These are phyloP conservation scores for Cyphomyrus discorhynchus DNA, from an alignment of 2,113 vertebrate genomes.

Conservation along the genomic window DNA sequence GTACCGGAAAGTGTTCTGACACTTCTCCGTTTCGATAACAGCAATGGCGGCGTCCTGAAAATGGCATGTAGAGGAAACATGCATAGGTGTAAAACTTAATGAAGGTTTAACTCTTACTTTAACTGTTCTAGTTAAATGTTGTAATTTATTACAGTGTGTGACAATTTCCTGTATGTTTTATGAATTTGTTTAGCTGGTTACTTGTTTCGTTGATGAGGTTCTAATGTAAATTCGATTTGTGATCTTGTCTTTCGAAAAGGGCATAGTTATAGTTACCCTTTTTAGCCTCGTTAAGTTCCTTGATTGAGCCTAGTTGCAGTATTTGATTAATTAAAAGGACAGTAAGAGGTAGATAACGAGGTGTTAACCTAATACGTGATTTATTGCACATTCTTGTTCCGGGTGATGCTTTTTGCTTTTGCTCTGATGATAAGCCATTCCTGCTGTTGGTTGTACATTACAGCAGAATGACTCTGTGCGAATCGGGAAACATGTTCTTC, in stretches of 20 bases:
- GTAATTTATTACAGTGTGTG: neutral
- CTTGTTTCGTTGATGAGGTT: neutral
- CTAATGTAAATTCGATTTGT: neutral
- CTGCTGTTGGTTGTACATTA: neutral
- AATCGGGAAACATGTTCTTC: conserved; percentile 33
- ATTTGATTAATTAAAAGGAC: neutral
- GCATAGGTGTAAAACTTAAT: neutral
- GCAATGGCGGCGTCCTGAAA: neutral
- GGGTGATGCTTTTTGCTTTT: neutral
- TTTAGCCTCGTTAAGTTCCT: neutral
- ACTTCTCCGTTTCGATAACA: neutral
- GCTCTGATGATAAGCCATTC: neutral
- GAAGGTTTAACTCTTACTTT: neutral
- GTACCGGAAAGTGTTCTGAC: neutral
- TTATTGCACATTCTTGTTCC: neutral
- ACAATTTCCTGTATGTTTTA: neutral
- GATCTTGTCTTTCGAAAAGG: neutral
- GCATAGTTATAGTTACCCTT: neutral
- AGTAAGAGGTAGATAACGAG: neutral
- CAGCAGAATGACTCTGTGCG: conserved; percentile 35
- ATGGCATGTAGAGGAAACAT: neutral
- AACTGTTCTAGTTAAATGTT: neutral
- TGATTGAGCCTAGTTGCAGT: neutral
- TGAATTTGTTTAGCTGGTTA: neutral
- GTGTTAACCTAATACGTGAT: neutral